These are phyloP conservation scores for Drosophila nr. perissopoda DNA, from an alignment of 2,888 invertebrate genomes.

Conservation along the genomic window DNA sequence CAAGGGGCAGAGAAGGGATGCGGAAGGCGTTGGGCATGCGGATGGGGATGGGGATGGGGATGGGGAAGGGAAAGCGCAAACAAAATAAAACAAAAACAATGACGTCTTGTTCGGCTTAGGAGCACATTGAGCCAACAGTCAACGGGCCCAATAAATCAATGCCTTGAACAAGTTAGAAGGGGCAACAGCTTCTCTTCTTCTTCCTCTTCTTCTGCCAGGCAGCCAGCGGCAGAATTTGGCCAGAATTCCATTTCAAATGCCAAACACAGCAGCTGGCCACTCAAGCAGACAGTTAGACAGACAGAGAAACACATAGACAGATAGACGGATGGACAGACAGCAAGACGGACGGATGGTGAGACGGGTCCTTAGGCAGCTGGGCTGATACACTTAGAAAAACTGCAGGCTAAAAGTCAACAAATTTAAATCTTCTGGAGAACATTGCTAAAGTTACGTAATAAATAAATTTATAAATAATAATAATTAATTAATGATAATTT, in stretches of 20 bases:
- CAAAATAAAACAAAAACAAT: slow-evolving; percentile 35
- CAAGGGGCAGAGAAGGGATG: slow-evolving; percentile 1
- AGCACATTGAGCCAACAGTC: slow-evolving; percentile 36
- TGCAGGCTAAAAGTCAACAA: background rate
- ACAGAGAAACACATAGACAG: slow-evolving; percentile 21
- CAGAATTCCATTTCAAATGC: slow-evolving; percentile 68
- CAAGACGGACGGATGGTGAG: slow-evolving; percentile 7
- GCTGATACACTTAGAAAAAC: background rate
- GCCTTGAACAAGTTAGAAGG: slow-evolving; percentile 49
- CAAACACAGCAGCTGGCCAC: slow-evolving; percentile 69
- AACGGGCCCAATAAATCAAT: slow-evolving; percentile 75
- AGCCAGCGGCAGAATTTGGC: slow-evolving; percentile 10
- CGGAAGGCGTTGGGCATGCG: background rate
- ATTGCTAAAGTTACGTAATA: background rate
- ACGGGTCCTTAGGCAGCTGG: slow-evolving; percentile 8
- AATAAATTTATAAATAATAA: accelerated
- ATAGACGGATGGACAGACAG: slow-evolving; percentile 16
- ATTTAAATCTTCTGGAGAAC: background rate
- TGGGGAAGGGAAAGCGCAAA: background rate
- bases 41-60: background rate
- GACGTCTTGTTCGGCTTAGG: slow-evolving; percentile 33
- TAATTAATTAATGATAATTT: too few species aligned
- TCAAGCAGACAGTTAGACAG: slow-evolving; percentile 49
- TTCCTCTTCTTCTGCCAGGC: background rate
- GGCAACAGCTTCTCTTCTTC: slow-evolving; percentile 26